A percentile compares a stretch with the other conserved stretches of the same genome.
phyloP scores from a whole-genome alignment of 2,113 vertebrate species.

The Pseudorectes ferrugineus region DNA sequence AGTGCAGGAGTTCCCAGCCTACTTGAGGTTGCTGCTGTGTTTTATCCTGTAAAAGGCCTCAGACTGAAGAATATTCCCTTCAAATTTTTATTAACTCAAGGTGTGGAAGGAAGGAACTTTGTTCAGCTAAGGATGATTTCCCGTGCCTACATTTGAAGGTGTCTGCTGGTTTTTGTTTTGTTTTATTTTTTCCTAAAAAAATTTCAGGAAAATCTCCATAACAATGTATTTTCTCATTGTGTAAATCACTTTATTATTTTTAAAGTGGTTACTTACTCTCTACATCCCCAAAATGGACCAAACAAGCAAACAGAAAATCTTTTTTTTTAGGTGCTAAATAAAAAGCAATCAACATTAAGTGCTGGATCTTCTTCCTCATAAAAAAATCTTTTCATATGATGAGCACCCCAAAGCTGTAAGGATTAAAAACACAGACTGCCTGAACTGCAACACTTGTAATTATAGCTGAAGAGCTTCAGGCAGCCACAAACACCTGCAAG shows the following conservation, averaged over 20 bases:
- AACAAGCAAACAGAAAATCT: background rate
- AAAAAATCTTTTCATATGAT: background rate
- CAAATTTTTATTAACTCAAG: background rate
- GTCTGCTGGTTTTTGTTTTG: background rate
- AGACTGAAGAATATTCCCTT: background rate
- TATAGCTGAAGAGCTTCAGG: background rate
- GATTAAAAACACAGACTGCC: background rate
- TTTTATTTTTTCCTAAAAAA: background rate
- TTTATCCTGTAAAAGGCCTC: background rate
- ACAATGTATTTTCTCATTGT: background rate
- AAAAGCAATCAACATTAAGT: accelerated
- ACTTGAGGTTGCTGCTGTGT: background rate
- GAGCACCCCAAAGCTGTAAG: background rate
- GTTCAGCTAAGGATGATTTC: background rate
- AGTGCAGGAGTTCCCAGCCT: background rate
- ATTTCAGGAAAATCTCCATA: background rate
- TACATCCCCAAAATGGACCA: background rate
- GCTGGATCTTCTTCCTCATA: background rate
- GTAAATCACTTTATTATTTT: background rate
- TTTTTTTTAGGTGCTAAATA: background rate
- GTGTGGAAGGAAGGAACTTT: background rate
- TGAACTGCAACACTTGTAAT: background rate
- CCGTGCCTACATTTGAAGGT: background rate
- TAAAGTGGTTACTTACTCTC: background rate
- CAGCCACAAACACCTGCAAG: background rate